Evolutionary conservation across 2,888 invertebrate species (phyloP), one percentile per base, ranked within the genome.

Genomic region (Sturmia bella): DNA sequence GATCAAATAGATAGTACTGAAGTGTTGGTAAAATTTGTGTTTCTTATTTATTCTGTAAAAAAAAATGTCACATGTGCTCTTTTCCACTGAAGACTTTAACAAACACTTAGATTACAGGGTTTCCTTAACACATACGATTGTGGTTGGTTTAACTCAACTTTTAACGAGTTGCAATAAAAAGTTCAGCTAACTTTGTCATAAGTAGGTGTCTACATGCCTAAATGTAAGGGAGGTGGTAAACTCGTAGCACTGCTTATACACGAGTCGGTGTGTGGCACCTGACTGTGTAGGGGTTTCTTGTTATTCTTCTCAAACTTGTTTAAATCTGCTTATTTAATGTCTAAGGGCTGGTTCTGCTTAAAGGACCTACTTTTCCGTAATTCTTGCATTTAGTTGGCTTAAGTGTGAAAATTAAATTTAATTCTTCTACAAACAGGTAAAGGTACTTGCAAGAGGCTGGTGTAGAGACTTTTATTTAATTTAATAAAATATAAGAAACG

Each of bases 71-170:
- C 37, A 39, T 76, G 4, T 6, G 54, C 2, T 54, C 12, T 69
- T 76, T 76, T 0, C 3, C 32, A 17, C 19, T 43, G 4, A 63
- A 24, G 9, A 11, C 21, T 37, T 13, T 5, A 54, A 52, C 43
- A 45, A 52, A 43, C 50, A 52, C 64, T 73, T 63, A 41, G 41
- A 78, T 37, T 54, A 59, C 19, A 15, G 45, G 56, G 50, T 81
- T 77, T 77, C 48, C 78, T 69, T 78, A 41, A 79, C 72, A 79
- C 74, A 64, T 74, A 70, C 74, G 78, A 82, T 78, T 82, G 78
- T 32, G 78, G 78, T 82, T 78, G 78, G 70, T 82, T 82, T 82
- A 82, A 75, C 66, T 82, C 74, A 69, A 75, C 64, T 78, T 82
- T 78, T 73, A 82, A 75, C 78, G 74, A 82, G 70, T 75, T 78